Evolutionary conservation across 2,113 vertebrate species (phyloP), one percentile per base, ranked within the genome.

Genomic region (Leptocoma aspasia): DNA sequence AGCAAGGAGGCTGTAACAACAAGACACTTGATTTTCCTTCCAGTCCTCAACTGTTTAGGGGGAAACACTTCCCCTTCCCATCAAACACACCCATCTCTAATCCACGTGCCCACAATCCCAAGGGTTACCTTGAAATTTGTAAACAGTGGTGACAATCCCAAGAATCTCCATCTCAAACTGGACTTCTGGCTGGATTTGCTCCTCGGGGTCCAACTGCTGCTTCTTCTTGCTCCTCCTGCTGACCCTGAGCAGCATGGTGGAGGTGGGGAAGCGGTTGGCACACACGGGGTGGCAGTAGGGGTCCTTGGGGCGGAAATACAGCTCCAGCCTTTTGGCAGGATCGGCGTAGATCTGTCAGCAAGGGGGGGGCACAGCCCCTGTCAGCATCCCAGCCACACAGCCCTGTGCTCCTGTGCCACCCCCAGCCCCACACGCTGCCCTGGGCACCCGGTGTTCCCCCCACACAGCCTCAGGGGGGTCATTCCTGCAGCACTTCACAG

Each of bases 71-170:
- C 61, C 37, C 56, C 4, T 31, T 71, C 61, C 61, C 50, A 56
- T 8, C 39, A 82, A 22, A 50, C 16, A 8, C 2, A 12, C n/a
- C 28, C 5, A 1, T 8, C 63, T 10, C 65, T n/a, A 54, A 59
- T 54, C 35, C 66, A 45, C 0, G 0, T 1, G 8, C 33, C 39
- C 50, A 33, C 8, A 63, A 22, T 10, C 8, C 9, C n/a, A 31
- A n/a, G 15, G 4, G 5, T 42, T 82, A 99, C 99, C 99, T 98
- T 99, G 99, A 89, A 99, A 99, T 94, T 99, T 99, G 95, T 99
- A 99, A 12, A 99, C 98, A 0, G 99, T 99, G 49, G 98, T 98
- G 69, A 99, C 98, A 44, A 98, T 90, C 47, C 99, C 99, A 5
- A 99, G 94, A 15, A 99, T 95, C 53, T 99, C 99, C 97, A 99